phyloP scores from a whole-genome alignment of 2,888 invertebrate genomes.

The Hemaris fuciformis region DNA sequence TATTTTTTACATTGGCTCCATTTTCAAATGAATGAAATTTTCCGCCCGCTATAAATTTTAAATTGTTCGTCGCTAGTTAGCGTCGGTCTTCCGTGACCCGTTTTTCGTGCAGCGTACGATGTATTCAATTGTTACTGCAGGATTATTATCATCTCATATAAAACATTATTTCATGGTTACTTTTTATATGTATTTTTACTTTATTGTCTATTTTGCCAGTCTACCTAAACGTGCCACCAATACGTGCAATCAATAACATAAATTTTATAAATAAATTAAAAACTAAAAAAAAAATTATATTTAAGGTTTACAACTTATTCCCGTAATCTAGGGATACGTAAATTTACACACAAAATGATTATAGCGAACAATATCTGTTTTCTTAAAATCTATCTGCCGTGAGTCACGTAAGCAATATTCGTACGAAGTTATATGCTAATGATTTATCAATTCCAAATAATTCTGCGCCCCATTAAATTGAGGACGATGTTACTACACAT shows the following conservation, averaged over 20 bases:
- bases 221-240: too few species aligned
- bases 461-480: neutral
- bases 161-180: neutral
- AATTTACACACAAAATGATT: too few species aligned
- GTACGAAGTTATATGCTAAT: constrained; percentile 5
- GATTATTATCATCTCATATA: neutral
- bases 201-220: too few species aligned
- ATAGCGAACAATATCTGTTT: too few species aligned
- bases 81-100: neutral
- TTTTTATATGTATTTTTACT: too few species aligned
- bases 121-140: neutral
- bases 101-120: neutral
- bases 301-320: too few species aligned
- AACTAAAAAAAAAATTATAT: too few species aligned
- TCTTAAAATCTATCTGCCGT: constrained; percentile 19
- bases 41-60: neutral
- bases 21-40: neutral
- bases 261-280: too few species aligned
- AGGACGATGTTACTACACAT: neutral
- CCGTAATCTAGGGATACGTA: too few species aligned
- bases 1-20: neutral
- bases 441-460: constrained; percentile 14
- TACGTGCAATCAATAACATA: too few species aligned
- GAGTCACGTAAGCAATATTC: constrained; percentile 29
- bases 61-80: neutral